Conservation (phyloP, 2,113 vertebrate species). For the Python bivittatus region DNA sequence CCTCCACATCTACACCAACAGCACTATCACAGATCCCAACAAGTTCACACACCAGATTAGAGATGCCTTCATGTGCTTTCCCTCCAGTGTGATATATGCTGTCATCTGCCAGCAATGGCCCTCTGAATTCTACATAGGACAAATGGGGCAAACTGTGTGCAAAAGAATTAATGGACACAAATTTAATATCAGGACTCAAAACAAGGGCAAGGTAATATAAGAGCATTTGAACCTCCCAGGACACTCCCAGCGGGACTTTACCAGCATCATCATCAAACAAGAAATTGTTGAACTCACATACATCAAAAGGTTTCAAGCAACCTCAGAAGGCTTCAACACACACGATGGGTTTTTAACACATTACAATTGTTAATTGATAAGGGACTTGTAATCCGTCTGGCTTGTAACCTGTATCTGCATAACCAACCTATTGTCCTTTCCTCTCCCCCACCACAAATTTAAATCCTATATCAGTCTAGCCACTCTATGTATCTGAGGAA, state of each 20-base stretch:
- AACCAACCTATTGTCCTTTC: background rate
- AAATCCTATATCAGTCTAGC: background rate
- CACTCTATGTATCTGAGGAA: background rate
- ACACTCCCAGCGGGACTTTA: background rate
- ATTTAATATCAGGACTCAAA: background rate
- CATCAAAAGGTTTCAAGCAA: background rate
- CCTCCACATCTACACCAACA: background rate
- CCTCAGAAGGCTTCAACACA: background rate
- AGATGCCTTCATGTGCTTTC: background rate
- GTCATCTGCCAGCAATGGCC: background rate
- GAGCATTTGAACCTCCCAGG: background rate
- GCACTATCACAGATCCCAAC: background rate
- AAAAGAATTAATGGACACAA: background rate
- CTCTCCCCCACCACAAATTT: background rate
- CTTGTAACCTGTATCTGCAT: background rate
- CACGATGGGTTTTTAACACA: background rate
- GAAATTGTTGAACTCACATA: background rate
- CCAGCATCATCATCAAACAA: background rate
- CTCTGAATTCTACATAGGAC: background rate
- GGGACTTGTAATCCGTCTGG: background rate
- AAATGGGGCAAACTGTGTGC: background rate
- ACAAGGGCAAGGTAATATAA: no score
- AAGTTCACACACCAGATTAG: background rate
- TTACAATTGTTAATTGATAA: background rate
- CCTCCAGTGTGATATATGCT: background rate